Base-by-base conservation (phyloP, 1,140 invertebrate genomes). In the Calliphora vicina region DNA sequence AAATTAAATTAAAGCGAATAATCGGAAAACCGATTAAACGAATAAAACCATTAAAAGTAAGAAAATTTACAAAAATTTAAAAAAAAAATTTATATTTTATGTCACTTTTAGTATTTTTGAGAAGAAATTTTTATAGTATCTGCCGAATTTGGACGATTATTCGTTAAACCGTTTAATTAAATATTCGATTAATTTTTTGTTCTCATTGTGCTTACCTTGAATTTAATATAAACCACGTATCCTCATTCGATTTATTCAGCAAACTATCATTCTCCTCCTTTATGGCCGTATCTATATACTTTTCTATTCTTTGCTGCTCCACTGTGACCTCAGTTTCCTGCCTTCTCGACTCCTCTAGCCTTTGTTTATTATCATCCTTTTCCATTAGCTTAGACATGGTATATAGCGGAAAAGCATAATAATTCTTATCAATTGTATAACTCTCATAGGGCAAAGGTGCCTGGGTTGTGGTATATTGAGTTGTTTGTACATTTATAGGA, bases 181-280 rank as follows among this genome's bases (percentile, higher is more conserved):
- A n/a, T n/a, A n/a, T n/a, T n/a, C n/a, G n/a, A n/a, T n/a, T n/a
- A n/a, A n/a, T n/a, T n/a, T n/a, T n/a, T 57, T n/a, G 15, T 57
- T 57, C 50, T 57, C n/a, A 0, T 2, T 10, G 0, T 1, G 1
- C 45, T 81, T 23, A 89, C 88, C 87, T 86, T 15, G 88, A 89
- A 76, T 89, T 89, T 5, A 89, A 45, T 2, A 89, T 89, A 20
- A 89, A 88, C 88, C 88, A 89, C 23, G 88, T 89, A 50, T 84
- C 85, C 35, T 57, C 82, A 20, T n/a, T 71, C 13, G 50, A 12
- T 17, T 78, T 74, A 13, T 10, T 20, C 2, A 15, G 50, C 15
- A 23, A 25, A 1, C 76, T 67, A 27, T 35, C 73, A 20, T 57
- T 23, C 1, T 61, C 80, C 25, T 43, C 67, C 57, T 76, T 13